phyloP scores from a whole-genome alignment of 2,113 vertebrate genomes.

The Phrynosoma blainvillii region DNA sequence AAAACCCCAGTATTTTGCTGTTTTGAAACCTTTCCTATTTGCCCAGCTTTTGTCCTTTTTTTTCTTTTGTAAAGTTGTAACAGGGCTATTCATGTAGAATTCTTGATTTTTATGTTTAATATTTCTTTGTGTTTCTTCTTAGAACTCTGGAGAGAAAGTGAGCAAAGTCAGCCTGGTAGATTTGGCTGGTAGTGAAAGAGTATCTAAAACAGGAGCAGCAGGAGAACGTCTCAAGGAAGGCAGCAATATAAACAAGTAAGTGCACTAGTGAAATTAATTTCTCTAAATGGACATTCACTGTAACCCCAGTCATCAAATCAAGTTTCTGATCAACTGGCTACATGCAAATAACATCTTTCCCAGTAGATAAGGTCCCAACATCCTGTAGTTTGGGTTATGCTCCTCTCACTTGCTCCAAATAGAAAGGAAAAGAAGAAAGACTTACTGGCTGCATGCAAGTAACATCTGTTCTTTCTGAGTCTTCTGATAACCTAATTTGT shows the following conservation, averaged over 20 bases:
- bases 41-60: neutral
- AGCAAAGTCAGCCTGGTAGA: constrained; percentile 98
- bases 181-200: constrained; percentile 94
- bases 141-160: constrained; percentile 98
- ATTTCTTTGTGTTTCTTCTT: neutral
- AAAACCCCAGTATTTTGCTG: neutral
- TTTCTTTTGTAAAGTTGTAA: neutral
- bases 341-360: neutral
- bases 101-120: constrained; percentile 31
- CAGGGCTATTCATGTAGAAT: neutral
- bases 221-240: constrained; percentile 97
- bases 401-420: no score
- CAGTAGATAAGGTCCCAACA: no score
- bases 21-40: neutral
- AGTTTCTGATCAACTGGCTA: neutral
- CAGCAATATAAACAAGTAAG: constrained; percentile 99
- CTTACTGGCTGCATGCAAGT: no score
- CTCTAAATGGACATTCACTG: neutral
- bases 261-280: accelerated
- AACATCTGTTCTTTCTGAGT: neutral
- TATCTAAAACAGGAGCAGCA: constrained; percentile 96
- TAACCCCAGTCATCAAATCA: constrained; percentile 22
- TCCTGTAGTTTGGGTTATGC: no score
- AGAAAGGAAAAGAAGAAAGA: no score
- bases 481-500: neutral